These are phyloP conservation scores for Bombus breviceps DNA, from an alignment of 1,140 invertebrate genomes.

Conservation along the genomic window DNA sequence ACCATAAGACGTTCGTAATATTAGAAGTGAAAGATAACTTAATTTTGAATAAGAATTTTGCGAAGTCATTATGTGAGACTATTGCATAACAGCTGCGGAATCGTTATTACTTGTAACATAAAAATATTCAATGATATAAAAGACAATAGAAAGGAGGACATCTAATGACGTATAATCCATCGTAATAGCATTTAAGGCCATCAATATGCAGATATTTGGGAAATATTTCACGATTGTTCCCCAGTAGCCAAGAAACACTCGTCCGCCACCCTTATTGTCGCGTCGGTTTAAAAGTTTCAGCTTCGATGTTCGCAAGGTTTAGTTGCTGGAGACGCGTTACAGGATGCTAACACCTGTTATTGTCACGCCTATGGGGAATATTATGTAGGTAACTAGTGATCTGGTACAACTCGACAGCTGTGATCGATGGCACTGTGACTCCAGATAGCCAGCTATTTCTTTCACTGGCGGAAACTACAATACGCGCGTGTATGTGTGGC, in stretches of 20 bases:
- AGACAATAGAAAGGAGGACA: no score
- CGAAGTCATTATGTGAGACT: no score
- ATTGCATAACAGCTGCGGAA: no score
- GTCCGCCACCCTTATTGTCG: conserved; percentile 1
- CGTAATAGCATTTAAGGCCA: background rate
- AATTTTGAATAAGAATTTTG: no score
- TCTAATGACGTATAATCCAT: background rate
- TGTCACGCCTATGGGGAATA: background rate
- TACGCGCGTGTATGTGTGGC: background rate
- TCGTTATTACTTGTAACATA: no score
- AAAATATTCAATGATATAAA: no score
- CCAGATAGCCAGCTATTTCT: background rate
- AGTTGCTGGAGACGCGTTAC: background rate
- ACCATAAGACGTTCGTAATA: no score
- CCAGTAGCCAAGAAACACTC: background rate
- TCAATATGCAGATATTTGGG: conserved; percentile 12
- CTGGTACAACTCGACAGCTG: background rate
- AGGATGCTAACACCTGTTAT: conserved; percentile 28
- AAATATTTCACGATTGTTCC: background rate
- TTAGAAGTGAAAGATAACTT: no score
- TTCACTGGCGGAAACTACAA: background rate
- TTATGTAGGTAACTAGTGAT: conserved; percentile 22
- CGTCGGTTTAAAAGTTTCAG: conserved; percentile 1
- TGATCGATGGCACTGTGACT: background rate
- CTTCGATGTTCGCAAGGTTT: background rate